Evolutionary conservation across 2,797 vertebrate genomes (phyloP).

Genomic region (Aselliscus stoliczkanus): DNA sequence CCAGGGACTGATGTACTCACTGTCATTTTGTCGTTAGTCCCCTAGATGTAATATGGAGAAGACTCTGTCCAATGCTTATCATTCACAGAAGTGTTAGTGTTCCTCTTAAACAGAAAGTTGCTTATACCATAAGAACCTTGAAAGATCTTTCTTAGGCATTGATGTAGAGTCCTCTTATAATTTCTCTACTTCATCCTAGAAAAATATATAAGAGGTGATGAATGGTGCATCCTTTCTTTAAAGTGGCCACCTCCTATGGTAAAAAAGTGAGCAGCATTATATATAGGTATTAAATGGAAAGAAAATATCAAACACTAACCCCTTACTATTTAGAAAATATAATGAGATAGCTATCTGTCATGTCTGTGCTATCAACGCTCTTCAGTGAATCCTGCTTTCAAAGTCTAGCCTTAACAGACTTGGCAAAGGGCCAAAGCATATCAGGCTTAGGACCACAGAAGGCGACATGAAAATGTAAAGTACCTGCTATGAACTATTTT

Average conservation of each 20-base stretch:
- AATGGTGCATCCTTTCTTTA: neutral
- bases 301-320: neutral
- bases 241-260: neutral
- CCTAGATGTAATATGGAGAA: neutral
- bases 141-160: neutral
- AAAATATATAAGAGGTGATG: neutral
- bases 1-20: neutral
- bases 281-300: slow-evolving; percentile 15
- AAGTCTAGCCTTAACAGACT: neutral
- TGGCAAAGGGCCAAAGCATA: neutral
- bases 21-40: neutral
- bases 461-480: neutral
- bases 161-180: neutral
- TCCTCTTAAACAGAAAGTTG: neutral
- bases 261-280: neutral
- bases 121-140: neutral
- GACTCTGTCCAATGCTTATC: neutral
- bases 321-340: neutral
- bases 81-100: neutral
- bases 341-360: neutral
- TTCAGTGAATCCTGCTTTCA: neutral
- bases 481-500: neutral
- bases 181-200: neutral
- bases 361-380: neutral
- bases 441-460: neutral